Conservation (phyloP, 2,888 invertebrate species). For the Lepidochrysops patricia region DNA sequence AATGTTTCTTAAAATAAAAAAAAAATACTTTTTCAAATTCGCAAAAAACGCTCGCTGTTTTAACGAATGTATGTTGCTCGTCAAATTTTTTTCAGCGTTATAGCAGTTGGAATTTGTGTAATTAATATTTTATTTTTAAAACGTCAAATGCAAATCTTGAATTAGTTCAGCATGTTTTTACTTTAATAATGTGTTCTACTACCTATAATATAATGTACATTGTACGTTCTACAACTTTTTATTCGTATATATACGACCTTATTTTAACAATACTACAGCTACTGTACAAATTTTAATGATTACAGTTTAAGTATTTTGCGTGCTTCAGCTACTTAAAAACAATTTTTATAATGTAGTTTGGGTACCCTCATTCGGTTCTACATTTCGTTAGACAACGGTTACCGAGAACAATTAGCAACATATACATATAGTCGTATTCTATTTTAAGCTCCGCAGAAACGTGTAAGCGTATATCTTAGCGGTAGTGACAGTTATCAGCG, state of each 20-base stretch:
- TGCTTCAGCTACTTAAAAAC: too few species aligned
- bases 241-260: too few species aligned
- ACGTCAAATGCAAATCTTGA: not conserved
- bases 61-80: not conserved
- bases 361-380: too few species aligned
- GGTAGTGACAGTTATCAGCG: conserved; percentile 3
- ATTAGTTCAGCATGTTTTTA: not conserved
- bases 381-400: too few species aligned
- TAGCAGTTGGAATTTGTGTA: not conserved
- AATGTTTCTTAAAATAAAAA: not conserved
- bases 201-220: too few species aligned
- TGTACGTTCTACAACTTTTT: too few species aligned
- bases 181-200: too few species aligned
- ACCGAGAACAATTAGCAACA: not conserved
- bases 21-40: not conserved
- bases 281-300: too few species aligned
- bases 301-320: too few species aligned
- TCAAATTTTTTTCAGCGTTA: not conserved
- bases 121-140: conserved; percentile 1
- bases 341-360: too few species aligned
- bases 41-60: not conserved
- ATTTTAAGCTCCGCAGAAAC: not conserved
- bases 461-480: not conserved
- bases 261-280: too few species aligned
- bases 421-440: not conserved